Conservation (phyloP, 2,888 invertebrate species). For the Syritta pipiens region DNA sequence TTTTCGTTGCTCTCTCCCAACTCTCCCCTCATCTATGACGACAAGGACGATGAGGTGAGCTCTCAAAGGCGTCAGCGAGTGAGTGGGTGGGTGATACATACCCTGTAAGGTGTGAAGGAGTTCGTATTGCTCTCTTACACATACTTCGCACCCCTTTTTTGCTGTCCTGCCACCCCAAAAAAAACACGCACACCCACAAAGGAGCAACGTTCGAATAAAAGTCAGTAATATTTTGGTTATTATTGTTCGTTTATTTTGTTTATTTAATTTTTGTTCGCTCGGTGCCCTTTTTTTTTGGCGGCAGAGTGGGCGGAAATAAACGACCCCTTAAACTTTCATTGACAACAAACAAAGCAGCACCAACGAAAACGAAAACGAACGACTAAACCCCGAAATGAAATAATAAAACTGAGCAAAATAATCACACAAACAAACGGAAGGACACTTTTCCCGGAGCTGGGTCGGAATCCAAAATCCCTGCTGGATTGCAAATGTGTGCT, state of each 20-base stretch:
- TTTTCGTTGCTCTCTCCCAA: too few species aligned
- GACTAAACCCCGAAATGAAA: constrained; percentile 40
- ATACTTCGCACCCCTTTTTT: constrained; percentile 33
- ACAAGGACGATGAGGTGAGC: too few species aligned
- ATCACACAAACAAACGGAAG: constrained; percentile 5
- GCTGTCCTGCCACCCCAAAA: background rate
- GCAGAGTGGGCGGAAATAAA: constrained; percentile 23
- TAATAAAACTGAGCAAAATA: constrained; percentile 39
- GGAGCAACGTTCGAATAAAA: constrained; percentile 52
- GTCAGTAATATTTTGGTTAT: constrained; percentile 57
- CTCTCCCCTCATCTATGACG: too few species aligned
- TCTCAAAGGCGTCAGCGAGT: background rate
- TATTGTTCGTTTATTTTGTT: constrained; percentile 56
- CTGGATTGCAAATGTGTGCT: constrained; percentile 32
- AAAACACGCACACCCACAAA: background rate
- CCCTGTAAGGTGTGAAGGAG: constrained; percentile 38
- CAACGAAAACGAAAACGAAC: constrained; percentile 17
- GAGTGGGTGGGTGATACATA: background rate
- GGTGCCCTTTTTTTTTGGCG: background rate
- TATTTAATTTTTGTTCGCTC: constrained; percentile 32
- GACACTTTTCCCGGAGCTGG: constrained; percentile 30
- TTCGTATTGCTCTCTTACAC: constrained; percentile 8
- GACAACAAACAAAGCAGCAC: constrained; percentile 44
- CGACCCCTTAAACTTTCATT: constrained; percentile 55
- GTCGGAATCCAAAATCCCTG: constrained; percentile 36